Percentiles rank a stretch among this genome's conserved stretches.
Conservation (phyloP, 2,113 vertebrate species). For the Capreolus pygargus region DNA sequence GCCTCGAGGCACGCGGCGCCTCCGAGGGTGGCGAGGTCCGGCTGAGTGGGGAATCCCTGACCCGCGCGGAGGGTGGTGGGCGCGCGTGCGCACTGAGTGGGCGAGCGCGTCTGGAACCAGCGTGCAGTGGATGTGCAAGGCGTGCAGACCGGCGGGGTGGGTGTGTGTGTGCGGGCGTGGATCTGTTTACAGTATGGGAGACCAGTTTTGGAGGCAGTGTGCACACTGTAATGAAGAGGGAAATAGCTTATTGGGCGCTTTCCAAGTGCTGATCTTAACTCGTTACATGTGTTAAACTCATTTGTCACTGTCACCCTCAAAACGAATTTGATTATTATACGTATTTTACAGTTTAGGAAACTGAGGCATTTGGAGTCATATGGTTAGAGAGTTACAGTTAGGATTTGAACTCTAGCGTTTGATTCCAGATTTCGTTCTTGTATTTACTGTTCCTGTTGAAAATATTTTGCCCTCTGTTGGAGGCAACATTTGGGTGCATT, state of each 20-base stretch:
- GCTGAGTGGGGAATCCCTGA: background rate
- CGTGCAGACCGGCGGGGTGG: background rate
- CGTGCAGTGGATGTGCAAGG: background rate
- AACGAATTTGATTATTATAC: background rate
- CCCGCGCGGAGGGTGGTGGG: background rate
- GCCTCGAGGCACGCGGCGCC: background rate
- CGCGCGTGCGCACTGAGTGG: constrained; percentile 47
- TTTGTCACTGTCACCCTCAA: background rate
- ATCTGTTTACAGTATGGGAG: background rate
- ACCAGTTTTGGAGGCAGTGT: background rate
- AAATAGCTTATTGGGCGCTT: background rate
- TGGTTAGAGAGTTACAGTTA: background rate
- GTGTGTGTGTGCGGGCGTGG: background rate
- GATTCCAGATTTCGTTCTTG: background rate
- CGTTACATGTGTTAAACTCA: background rate
- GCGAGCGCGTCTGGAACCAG: no score
- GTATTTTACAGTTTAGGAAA: background rate
- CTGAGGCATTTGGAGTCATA: background rate
- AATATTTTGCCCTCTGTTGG: background rate
- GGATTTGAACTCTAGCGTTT: background rate
- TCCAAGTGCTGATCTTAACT: background rate
- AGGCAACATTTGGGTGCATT: background rate
- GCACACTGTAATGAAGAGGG: background rate
- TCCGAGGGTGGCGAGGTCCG: background rate
- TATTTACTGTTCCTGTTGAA: background rate